Evolutionary conservation across 2,888 invertebrate species (phyloP), one percentile per base, ranked within the genome.

Genomic region (Neoscelio sp.): DNA sequence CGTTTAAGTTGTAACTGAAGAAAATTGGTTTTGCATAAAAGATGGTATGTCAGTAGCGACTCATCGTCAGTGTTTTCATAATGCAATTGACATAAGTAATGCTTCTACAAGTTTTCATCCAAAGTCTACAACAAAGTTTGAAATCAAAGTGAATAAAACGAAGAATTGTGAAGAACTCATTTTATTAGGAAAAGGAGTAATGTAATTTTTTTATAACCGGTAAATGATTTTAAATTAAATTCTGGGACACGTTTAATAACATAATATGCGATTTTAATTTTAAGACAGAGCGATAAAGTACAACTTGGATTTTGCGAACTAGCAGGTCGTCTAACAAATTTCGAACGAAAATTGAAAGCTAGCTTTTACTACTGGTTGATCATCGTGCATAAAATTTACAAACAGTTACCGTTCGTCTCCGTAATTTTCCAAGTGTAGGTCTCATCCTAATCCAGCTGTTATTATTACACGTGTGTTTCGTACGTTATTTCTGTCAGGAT

Each of bases 41-140:
- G 30, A 65, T 65, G 40, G 30, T 40, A 50, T 40, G 17, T 38
- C 28, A 38, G 48, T 26, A 60, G 42, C 28, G 38, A 38, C 40
- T 28, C 40, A 65, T 65, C 42, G 40, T 48, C 62, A 17, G 62
- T 52, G 42, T 52, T 40, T 18, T 42, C 50, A 10, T 65, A 65
- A 65, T 52, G 17, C 46, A 42, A 65, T 65, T 65, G 65, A 65
- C 50, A 52, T 52, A 65, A 65, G 65, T 65, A 52, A 65, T 30
- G 17, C 20, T 2, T 28, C 30, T 38, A 2, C 18, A 18, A 65
- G 42, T 65, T 65, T 52, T 20, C 52, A 54, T 54, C 20, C 50
- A 64, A 64, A 38, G 38, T 50, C n/a, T n/a, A 28, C 44, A 67
- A 33, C 40, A 64, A 50, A 64, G 30, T 67, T 67, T 38, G 26